These are phyloP conservation scores for Chymomyza caudatula DNA, from an alignment of 2,888 invertebrate species.

Conservation along the genomic window DNA sequence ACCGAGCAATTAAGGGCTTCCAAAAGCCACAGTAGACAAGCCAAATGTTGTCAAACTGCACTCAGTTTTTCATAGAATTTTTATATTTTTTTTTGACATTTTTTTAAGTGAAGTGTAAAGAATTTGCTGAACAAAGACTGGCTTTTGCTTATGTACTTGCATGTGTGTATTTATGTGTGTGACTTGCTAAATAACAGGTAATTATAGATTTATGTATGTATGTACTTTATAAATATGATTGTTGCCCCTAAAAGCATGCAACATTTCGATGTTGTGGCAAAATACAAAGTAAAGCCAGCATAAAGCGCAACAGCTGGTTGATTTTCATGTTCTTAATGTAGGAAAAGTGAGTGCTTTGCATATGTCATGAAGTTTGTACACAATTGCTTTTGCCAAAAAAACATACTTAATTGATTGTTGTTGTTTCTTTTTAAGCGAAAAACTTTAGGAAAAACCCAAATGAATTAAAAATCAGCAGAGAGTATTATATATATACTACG, in stretches of 20 bases:
- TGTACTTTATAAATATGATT: background rate
- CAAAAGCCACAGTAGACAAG: no score
- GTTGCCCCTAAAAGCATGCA: background rate
- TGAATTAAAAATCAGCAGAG: no score
- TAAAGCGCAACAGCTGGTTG: background rate
- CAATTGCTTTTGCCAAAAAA: no score
- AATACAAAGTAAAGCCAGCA: background rate
- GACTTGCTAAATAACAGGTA: slow-evolving; percentile 17
- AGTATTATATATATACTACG: no score
- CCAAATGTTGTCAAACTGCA: background rate
- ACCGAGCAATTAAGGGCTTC: no score
- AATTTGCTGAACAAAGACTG: background rate
- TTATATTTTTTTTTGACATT: slow-evolving; percentile 26
- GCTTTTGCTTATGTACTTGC: background rate
- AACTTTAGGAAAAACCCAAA: no score
- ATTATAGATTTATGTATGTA: background rate
- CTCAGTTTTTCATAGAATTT: no score
- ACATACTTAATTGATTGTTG: no score
- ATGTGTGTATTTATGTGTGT: background rate
- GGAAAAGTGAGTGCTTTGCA: background rate
- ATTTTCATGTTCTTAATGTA: background rate
- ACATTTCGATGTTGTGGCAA: background rate
- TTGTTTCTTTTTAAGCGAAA: no score
- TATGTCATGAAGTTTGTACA: background rate
- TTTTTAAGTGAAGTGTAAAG: slow-evolving; percentile 44